These are phyloP conservation scores for Megaceryle maxima DNA, from an alignment of 2,113 vertebrate genomes.

Conservation along the genomic window DNA sequence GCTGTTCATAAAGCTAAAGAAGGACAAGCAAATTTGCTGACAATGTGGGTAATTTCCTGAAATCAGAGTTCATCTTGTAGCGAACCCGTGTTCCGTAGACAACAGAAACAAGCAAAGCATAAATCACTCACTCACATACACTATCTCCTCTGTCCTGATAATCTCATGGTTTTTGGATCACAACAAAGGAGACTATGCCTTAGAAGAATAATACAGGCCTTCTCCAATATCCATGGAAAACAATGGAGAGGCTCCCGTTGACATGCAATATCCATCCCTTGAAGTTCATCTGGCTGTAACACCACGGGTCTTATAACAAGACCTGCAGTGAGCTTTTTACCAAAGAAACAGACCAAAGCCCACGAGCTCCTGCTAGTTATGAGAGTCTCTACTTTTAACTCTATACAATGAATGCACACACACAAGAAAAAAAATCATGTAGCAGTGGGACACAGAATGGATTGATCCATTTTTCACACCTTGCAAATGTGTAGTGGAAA, in stretches of 20 bases:
- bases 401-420: neutral
- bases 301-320: neutral
- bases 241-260: neutral
- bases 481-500: neutral
- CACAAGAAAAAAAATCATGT: neutral
- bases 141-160: neutral
- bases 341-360: neutral
- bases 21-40: constrained; percentile 58
- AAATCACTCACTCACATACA: constrained; percentile 45
- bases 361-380: neutral
- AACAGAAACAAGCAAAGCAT: constrained; percentile 62
- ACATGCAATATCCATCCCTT: too few species aligned
- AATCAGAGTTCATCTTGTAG: constrained; percentile 54
- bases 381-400: neutral
- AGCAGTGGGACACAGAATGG: neutral
- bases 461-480: neutral
- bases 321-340: neutral
- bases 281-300: neutral
- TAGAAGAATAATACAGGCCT: neutral
- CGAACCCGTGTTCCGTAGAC: neutral
- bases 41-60: constrained; percentile 61
- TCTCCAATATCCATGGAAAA: neutral
- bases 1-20: constrained; percentile 31
- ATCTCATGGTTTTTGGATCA: neutral
- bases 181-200: neutral